A percentile compares a stretch with the other conserved stretches of the same genome.
These are phyloP conservation scores for Heliangelus exortis DNA, from an alignment of 2,797 vertebrate species.

Conservation along the genomic window DNA sequence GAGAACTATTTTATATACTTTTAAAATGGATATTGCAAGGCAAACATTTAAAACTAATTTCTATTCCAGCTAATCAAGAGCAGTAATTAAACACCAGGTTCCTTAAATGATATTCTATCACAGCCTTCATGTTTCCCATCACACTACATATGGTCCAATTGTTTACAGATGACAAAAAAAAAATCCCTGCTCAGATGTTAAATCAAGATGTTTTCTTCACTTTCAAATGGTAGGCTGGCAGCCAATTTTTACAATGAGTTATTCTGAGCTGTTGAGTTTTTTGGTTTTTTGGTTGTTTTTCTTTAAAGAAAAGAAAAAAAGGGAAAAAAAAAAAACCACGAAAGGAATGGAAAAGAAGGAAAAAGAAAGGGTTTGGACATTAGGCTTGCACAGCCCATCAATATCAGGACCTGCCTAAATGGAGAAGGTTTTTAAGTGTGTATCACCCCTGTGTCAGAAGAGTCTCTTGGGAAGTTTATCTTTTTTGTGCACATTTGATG, in stretches of 20 bases:
- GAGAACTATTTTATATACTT: not conserved
- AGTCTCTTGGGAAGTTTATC: conserved; percentile 62
- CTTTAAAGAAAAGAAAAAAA: not conserved
- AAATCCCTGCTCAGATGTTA: conserved; percentile 82
- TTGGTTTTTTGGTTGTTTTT: too few relatives aligned
- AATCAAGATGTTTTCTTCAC: conserved; percentile 83
- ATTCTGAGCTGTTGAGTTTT: conserved; percentile 46
- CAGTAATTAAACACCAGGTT: conserved; percentile 74
- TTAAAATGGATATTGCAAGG: conserved; percentile 57
- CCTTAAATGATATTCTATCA: conserved; percentile 74
- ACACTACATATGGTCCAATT: conserved; percentile 84
- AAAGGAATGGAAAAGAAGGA: conserved; percentile 8
- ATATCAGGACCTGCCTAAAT: conserved; percentile 60
- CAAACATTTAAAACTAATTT: conserved; percentile 65
- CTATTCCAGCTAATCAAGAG: conserved; percentile 71
- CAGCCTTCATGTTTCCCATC: conserved; percentile 80
- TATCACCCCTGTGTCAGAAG: not conserved
- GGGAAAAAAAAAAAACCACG: not conserved
- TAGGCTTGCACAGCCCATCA: conserved; percentile 47
- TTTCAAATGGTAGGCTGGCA: conserved; percentile 79
- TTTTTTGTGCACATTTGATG: conserved; percentile 62
- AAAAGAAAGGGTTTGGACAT: conserved; percentile 57
- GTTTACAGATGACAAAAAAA: conserved; percentile 82
- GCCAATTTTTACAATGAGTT: conserved; percentile 79
- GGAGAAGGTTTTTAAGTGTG: conserved; percentile 27